Conservation (phyloP, 92 coral and sea anemone genomes). For the Palythoa grandis region DNA sequence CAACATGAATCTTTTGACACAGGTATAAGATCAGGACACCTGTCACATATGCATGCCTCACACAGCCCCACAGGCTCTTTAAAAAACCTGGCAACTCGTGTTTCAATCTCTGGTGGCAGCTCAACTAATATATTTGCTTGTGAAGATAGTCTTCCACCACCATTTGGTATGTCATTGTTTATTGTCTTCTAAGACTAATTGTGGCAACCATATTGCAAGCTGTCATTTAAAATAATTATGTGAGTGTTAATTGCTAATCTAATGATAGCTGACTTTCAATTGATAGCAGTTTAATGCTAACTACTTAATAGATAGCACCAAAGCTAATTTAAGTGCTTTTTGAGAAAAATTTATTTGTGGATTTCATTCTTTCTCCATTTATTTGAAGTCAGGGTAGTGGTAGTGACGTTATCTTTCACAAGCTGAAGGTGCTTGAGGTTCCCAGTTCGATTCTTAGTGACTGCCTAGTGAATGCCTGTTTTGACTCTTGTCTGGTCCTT, state of each 20-base stretch:
- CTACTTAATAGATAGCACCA: too few species aligned
- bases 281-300: background rate
- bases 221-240: too few species aligned
- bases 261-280: background rate
- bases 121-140: constrained; percentile 39
- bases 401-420: background rate
- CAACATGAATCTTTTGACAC: background rate
- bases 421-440: too few species aligned
- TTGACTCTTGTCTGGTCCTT: too few species aligned
- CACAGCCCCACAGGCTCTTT: constrained; percentile 9
- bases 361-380: too few species aligned
- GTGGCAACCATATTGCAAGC: too few species aligned
- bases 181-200: too few species aligned
- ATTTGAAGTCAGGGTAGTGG: background rate
- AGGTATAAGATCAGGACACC: constrained; percentile 35
- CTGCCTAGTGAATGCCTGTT: too few species aligned
- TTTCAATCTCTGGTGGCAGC: constrained; percentile 24
- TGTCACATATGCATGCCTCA: background rate
- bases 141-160: constrained; percentile 68
- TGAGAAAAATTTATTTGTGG: too few species aligned
- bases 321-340: too few species aligned
- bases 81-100: constrained; percentile 44
- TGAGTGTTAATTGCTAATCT: background rate
- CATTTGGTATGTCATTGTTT: constrained; percentile 53
- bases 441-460: too few species aligned